A percentile compares a stretch with the other conserved stretches of the same genome.
Evolutionary conservation across 2,113 vertebrate species (phyloP).

Genomic region (Epinephelus moara): DNA sequence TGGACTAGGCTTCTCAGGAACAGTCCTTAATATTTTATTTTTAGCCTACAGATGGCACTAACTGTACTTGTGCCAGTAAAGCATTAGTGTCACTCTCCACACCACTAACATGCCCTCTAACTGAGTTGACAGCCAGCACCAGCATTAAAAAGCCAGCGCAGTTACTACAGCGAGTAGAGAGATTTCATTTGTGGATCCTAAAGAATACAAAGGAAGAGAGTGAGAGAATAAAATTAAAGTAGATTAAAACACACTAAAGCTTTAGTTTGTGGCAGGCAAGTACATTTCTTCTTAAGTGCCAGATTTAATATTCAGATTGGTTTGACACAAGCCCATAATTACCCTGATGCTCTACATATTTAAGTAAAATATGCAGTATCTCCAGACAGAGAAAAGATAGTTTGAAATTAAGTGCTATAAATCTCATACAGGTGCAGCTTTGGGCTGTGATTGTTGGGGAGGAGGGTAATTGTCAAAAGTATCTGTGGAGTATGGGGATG

Average conservation of each 20-base stretch:
- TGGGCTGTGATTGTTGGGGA: neutral
- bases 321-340: neutral
- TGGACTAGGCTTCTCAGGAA: constrained; percentile 8
- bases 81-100: neutral
- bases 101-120: neutral
- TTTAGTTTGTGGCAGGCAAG: neutral
- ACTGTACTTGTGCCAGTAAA: constrained; percentile 17
- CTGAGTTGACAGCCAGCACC: neutral
- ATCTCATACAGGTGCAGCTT: neutral
- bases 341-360: neutral
- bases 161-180: neutral
- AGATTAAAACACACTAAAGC: neutral
- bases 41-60: constrained; percentile 5
- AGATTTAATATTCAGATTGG: neutral
- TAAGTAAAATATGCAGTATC: neutral
- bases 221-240: neutral
- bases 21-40: neutral
- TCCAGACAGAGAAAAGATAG: fast-evolving
- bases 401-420: neutral
- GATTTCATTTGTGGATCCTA: neutral
- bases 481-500: neutral
- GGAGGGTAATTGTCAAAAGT: neutral
- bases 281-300: neutral
- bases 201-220: neutral
- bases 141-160: neutral